Evolutionary conservation across 2,113 vertebrate genomes (phyloP).

Genomic region (Crotalus viridis): DNA sequence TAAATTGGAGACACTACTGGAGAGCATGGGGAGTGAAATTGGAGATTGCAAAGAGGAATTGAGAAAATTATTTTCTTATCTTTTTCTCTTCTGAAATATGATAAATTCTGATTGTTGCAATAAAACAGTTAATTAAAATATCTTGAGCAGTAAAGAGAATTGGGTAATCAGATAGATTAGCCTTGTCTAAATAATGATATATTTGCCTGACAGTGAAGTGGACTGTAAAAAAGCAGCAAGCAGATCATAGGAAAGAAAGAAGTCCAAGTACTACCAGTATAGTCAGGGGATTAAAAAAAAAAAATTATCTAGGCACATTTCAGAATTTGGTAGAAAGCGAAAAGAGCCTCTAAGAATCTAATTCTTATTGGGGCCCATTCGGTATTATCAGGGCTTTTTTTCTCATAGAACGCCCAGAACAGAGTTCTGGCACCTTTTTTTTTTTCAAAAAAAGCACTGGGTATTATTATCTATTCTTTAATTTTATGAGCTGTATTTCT

Average conservation of each 20-base stretch:
- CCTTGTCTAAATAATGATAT: neutral
- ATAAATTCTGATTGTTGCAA: neutral
- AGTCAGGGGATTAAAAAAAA: neutral
- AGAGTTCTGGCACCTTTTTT: too few species aligned
- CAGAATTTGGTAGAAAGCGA: neutral
- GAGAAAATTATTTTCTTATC: neutral
- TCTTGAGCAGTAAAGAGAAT: neutral
- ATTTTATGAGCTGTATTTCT: neutral
- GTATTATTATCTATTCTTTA: neutral
- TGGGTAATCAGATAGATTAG: neutral
- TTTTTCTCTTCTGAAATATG: neutral
- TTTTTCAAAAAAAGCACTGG: too few species aligned
- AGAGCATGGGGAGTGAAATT: neutral
- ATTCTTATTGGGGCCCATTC: too few species aligned
- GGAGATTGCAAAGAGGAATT: neutral
- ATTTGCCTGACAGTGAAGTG: neutral
- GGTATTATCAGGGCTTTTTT: neutral
- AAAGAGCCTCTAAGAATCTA: neutral
- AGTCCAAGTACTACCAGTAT: neutral
- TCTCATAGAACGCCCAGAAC: too few species aligned
- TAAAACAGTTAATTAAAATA: neutral
- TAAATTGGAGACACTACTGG: neutral
- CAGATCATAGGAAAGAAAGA: too few species aligned
- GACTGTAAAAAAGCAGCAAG: neutral
- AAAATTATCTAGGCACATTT: neutral